Conservation (phyloP, 1,140 invertebrate species). For the Brachionus rubens region DNA sequence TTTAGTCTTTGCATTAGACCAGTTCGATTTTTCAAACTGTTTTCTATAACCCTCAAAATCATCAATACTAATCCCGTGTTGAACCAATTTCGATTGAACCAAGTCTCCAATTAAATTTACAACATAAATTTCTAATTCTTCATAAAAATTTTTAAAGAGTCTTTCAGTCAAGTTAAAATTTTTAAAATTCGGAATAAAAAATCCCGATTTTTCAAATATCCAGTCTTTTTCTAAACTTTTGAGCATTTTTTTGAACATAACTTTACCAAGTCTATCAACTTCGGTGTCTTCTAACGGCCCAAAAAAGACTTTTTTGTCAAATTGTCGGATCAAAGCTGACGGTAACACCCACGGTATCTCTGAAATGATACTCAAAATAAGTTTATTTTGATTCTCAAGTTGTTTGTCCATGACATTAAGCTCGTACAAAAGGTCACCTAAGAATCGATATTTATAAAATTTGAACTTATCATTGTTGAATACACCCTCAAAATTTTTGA, state of each 20-base stretch:
- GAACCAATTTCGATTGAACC: background rate
- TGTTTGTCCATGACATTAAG: background rate
- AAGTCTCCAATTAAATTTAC: background rate
- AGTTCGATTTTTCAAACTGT: background rate
- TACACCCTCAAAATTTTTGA: background rate
- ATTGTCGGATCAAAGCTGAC: conserved; percentile 1
- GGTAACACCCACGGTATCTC: background rate
- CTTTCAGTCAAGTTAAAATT: background rate
- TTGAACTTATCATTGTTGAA: background rate
- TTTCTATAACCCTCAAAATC: background rate
- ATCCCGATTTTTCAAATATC: background rate
- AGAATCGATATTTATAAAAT: background rate
- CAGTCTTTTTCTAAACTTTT: conserved; percentile 10
- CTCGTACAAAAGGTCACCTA: conserved; percentile 2
- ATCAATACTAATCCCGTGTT: background rate
- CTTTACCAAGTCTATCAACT: background rate
- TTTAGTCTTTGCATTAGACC: background rate
- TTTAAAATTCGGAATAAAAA: background rate
- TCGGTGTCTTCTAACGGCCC: background rate
- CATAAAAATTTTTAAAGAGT: background rate
- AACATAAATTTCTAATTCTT: background rate
- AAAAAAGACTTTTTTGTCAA: background rate
- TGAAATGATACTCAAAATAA: background rate
- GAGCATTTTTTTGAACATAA: background rate
- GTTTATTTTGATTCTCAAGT: background rate